phyloP scores from a whole-genome alignment of 2,888 invertebrate genomes.

The Zygogramma bicolorata region DNA sequence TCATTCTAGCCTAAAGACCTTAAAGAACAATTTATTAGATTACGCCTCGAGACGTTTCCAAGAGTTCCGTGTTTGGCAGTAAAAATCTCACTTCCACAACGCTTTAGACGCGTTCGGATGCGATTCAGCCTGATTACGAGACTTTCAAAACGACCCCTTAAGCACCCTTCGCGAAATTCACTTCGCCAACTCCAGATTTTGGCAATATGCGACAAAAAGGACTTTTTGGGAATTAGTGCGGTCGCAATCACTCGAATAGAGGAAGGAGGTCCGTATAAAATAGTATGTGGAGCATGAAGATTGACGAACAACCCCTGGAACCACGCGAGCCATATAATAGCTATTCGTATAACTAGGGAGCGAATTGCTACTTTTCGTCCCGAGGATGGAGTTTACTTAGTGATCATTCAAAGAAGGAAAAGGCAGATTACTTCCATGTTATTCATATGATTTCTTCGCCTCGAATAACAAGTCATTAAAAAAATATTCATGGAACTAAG shows the following conservation, averaged over 20 bases:
- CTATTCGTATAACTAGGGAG: too few species aligned
- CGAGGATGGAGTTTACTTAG: too few species aligned
- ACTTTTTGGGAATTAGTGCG: not conserved
- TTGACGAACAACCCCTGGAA: too few species aligned
- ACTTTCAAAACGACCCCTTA: slow-evolving; percentile 39
- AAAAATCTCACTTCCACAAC: slow-evolving; percentile 51
- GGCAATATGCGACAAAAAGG: slow-evolving; percentile 3
- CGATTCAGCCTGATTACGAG: slow-evolving; percentile 53
- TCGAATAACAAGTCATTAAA: too few species aligned
- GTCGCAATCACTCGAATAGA: not conserved
- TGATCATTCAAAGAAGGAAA: too few species aligned
- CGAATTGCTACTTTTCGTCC: too few species aligned
- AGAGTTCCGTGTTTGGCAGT: slow-evolving; percentile 51
- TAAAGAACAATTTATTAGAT: slow-evolving; percentile 14
- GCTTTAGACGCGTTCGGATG: slow-evolving; percentile 49
- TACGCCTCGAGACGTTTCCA: slow-evolving; percentile 44
- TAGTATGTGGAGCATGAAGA: too few species aligned
- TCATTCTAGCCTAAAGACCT: slow-evolving; percentile 7
- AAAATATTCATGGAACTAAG: too few species aligned
- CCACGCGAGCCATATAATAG: too few species aligned
- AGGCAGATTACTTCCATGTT: too few species aligned
- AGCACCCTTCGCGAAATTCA: slow-evolving; percentile 39
- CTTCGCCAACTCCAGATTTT: slow-evolving; percentile 19
- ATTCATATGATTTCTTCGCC: too few species aligned
- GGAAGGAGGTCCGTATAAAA: too few species aligned